Base-by-base conservation (phyloP, 2,888 invertebrate species). In the Scaptomyza caliginosa region DNA sequence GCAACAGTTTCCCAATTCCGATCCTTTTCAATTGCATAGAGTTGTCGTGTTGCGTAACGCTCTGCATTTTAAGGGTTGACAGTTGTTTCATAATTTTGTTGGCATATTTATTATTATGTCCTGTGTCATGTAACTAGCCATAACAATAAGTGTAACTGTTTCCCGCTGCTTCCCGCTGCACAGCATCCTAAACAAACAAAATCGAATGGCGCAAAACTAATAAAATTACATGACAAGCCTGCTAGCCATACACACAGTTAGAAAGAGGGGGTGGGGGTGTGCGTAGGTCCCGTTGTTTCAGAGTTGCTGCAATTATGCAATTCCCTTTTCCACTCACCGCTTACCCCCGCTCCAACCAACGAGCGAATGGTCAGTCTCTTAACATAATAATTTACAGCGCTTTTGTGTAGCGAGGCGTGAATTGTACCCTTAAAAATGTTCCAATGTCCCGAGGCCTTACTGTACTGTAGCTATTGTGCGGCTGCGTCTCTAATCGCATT, bases 391-490 rank as follows among this genome's bases (percentile, higher is more conserved):
- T 87, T 84, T 84, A 84, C 88, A 77, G 71, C 67, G 86, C 84
- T 87, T 84, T 84, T 84, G 84, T 86, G 83, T 77, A 87, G 84
- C 86, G 84, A 84, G 84, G 84, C 84, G 84, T 84, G 84, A 85
- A 84, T 87, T 67, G 64, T 57, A 68, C 38, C 62, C 66, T 50
- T 8, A 8, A 59, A 54, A 67, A 52, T 50, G 43, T 57, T 40
- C 26, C 34, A 34, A 17, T 23, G 43, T 49, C 63, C 59, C 51
- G 63, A 52, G 42, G 51, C 26, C 45, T n/a, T n/a, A 23, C 3
- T 13, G 11, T 2, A 38, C 17, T n/a, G 17, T 48, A 46, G 32
- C 8, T 36, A 54, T 59, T 42, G 46, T 11, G 59, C 50, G 52
- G 55, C 17, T 40, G 59, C 45, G 56, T 62, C 40, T 62, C 40